Evolutionary conservation across 2,888 invertebrate species (phyloP), one percentile per base, ranked within the genome.

Genomic region (Pristionchus maxplancki): DNA sequence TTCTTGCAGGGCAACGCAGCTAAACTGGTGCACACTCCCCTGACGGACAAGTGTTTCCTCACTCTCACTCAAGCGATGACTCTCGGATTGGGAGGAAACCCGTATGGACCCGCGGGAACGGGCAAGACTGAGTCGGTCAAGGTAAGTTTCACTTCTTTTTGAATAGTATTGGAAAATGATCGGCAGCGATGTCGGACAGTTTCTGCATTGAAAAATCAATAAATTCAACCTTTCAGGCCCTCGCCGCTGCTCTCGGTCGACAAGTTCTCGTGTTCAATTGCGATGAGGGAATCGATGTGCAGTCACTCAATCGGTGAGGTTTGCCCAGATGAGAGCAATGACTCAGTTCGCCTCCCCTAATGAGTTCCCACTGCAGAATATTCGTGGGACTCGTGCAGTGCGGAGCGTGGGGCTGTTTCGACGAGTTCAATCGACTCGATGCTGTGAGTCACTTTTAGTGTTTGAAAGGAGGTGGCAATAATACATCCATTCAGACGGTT

Each of bases 51-150:
- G 95, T 99, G 99, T 95, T 99, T 98, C 95, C 96, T 99, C 89
- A 98, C 99, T 74, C 96, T 99, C 89, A 98, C 98, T 15, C 99
- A 99, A 96, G 97, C 98, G 4, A 97, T 99, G 96, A 97, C 97
- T 94, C 96, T 99, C 95, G 99, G 99, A 0, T 96, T 99, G 92
- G 98, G 99, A 89, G 99, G 99, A 15, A 99, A 99, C 96, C 99
- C 99, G 0, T 99, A 98, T 94, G 99, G 99, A 0, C 99, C 99
- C 1, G 99, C 99, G 34, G 99, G 99, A 88, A 99, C 99, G 0
- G 99, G 99, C 0, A 99, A 99, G 96, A 99, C 99, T 0, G 99
- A 99, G 95, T 98, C 98, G 37, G 98, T 99, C 0, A 99, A 99
- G 96, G 98, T 89, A 58, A 24, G 58, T 58, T 58, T 58, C 58